phyloP scores from a whole-genome alignment of 2,797 vertebrate genomes.

The Selene dorsalis region DNA sequence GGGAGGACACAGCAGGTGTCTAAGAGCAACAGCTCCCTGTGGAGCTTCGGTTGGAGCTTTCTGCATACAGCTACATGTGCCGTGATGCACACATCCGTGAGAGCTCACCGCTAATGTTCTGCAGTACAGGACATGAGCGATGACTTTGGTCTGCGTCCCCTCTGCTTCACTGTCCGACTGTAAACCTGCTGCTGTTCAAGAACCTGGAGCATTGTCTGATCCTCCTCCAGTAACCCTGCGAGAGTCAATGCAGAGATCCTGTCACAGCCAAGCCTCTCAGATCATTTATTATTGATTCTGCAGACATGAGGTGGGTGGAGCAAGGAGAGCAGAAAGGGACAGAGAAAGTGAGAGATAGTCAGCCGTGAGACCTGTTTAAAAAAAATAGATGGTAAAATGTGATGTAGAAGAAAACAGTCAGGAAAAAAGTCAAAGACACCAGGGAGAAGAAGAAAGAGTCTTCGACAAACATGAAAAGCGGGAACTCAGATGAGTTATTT shows the following conservation, averaged over 20 bases:
- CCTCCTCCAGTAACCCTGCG: conserved; percentile 46
- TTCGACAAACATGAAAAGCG: background rate
- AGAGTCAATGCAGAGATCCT: conserved; percentile 57
- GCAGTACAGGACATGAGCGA: conserved; percentile 62
- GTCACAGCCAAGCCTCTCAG: conserved; percentile 59
- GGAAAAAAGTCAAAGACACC: background rate
- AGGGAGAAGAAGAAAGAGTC: too few species aligned
- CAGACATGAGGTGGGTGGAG: conserved; percentile 52
- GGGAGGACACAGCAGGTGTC: conserved; percentile 51
- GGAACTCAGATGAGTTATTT: conserved; percentile 1
- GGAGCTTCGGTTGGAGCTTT: conserved; percentile 58
- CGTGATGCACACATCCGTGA: conserved; percentile 52
- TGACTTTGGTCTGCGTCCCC: conserved; percentile 37
- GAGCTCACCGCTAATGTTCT: conserved; percentile 50
- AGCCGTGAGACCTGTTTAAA: conserved; percentile 22
- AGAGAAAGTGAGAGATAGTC: conserved; percentile 26
- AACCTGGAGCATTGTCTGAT: conserved; percentile 54
- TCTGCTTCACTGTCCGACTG: conserved; percentile 48
- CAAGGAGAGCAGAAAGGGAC: conserved; percentile 24
- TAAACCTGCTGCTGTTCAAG: conserved; percentile 47
- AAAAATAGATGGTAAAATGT: background rate
- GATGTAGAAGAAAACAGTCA: background rate
- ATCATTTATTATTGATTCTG: conserved; percentile 78
- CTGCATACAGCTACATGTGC: conserved; percentile 44
- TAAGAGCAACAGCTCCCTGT: conserved; percentile 43